Evolutionary conservation across 2,888 invertebrate species (phyloP).

Genomic region (Exephanes ischioxanthus): DNA sequence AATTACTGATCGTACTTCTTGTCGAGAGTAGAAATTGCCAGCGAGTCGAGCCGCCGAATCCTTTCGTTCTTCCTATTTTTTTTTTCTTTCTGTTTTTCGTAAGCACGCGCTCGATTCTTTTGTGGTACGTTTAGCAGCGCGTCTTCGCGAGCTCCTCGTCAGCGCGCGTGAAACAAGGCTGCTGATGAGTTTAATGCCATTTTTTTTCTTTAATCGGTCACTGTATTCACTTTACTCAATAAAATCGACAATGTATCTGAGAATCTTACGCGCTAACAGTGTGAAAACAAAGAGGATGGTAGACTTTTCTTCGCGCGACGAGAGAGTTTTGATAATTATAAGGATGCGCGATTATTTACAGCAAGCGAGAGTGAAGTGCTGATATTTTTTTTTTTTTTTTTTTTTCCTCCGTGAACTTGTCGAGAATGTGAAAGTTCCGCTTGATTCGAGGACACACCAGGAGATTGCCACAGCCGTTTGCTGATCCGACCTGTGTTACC

Average conservation of each 20-base stretch:
- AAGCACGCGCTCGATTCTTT: not conserved
- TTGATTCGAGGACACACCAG: conserved; percentile 20
- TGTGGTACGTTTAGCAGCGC: conserved; percentile 13
- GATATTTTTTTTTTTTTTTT: conserved; percentile 16
- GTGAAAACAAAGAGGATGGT: conserved; percentile 31
- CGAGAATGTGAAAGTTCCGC: conserved; percentile 13
- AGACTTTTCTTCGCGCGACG: conserved; percentile 34
- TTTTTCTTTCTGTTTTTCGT: not conserved
- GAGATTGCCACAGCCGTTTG: conserved; percentile 8
- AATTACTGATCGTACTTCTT: conserved; percentile 73
- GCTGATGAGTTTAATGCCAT: not conserved
- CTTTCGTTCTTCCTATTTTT: not conserved
- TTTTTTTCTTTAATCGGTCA: conserved; percentile 53
- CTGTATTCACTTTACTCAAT: conserved; percentile 69
- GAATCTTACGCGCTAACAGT: conserved; percentile 43
- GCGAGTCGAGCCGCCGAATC: not conserved
- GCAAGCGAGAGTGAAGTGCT: conserved; percentile 59
- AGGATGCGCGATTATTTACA: conserved; percentile 64
- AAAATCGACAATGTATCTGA: conserved; percentile 73
- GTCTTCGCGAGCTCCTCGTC: not conserved
- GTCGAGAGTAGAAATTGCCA: conserved; percentile 56
- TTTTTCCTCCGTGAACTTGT: conserved; percentile 18
- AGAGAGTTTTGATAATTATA: conserved; percentile 36
- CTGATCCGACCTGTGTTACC: not conserved
- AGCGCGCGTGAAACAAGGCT: not conserved